Conservation (phyloP, 2,888 invertebrate genomes). For the Argyresthia goedartella region DNA sequence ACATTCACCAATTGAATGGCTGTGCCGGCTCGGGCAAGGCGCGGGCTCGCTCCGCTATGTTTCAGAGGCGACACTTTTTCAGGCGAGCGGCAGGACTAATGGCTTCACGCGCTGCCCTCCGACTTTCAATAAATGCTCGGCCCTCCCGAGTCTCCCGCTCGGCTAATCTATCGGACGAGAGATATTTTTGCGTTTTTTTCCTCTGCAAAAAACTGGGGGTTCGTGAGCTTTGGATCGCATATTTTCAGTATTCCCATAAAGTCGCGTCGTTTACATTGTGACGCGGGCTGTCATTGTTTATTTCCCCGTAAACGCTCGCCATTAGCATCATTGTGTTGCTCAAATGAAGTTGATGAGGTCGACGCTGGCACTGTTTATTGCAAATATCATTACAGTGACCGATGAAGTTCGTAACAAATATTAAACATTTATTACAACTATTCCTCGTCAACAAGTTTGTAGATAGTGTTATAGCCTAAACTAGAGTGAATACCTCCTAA, state of each 20-base stretch:
- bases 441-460: too few relatives aligned
- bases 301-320: background rate
- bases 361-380: too few relatives aligned
- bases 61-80: conserved; percentile 65
- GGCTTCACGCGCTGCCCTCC: conserved; percentile 54
- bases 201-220: background rate
- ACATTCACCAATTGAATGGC: conserved; percentile 62
- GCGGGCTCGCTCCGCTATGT: conserved; percentile 33
- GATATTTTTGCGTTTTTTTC: conserved; percentile 14
- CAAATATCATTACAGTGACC: too few relatives aligned
- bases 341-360: background rate
- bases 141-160: conserved; percentile 24
- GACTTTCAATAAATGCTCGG: conserved; percentile 57
- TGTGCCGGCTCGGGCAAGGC: conserved; percentile 20
- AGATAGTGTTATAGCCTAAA: too few relatives aligned
- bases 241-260: conserved; percentile 1
- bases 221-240: background rate
- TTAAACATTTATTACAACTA: too few relatives aligned
- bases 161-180: conserved; percentile 38
- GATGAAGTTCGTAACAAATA: too few relatives aligned
- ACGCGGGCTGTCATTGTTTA: background rate
- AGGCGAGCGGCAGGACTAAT: conserved; percentile 52
- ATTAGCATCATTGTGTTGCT: background rate
- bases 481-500: too few relatives aligned
- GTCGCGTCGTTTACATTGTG: conserved; percentile 2